Conservation (phyloP, 2,113 vertebrate species). For the Calidris pygmaea region DNA sequence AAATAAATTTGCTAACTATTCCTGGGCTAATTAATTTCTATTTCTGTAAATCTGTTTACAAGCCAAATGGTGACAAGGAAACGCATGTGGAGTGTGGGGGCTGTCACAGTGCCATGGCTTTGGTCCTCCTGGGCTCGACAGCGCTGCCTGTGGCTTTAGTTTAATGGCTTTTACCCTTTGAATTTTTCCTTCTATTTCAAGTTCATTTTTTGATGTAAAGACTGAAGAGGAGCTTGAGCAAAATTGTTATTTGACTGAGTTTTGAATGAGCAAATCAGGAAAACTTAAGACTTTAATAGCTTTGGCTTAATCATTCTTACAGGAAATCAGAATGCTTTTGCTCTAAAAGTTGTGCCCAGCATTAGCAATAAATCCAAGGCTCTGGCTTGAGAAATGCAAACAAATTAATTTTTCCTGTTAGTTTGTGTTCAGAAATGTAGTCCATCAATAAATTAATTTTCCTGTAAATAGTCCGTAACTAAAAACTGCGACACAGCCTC, state of each 20-base stretch:
- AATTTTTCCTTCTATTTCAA: not conserved
- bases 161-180: not conserved
- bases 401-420: not conserved
- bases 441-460: not conserved
- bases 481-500: not conserved
- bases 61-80: not conserved
- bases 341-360: not conserved
- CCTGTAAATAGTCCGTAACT: not conserved
- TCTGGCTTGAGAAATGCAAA: not conserved
- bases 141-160: not conserved
- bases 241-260: not conserved
- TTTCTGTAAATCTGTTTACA: not conserved
- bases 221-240: not conserved
- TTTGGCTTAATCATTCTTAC: not conserved
- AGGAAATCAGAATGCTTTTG: not conserved
- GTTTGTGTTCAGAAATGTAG: not conserved
- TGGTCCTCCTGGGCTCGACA: not conserved
- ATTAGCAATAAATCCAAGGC: not conserved
- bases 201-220: not conserved
- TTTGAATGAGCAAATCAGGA: not conserved
- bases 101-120: not conserved
- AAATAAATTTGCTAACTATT: not conserved
- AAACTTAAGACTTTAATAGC: not conserved
- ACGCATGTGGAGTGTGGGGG: accelerated
- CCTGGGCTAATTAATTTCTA: not conserved